Evolutionary conservation across 2,888 invertebrate genomes (phyloP).

Genomic region (Himalopsyche kuldschensis): DNA sequence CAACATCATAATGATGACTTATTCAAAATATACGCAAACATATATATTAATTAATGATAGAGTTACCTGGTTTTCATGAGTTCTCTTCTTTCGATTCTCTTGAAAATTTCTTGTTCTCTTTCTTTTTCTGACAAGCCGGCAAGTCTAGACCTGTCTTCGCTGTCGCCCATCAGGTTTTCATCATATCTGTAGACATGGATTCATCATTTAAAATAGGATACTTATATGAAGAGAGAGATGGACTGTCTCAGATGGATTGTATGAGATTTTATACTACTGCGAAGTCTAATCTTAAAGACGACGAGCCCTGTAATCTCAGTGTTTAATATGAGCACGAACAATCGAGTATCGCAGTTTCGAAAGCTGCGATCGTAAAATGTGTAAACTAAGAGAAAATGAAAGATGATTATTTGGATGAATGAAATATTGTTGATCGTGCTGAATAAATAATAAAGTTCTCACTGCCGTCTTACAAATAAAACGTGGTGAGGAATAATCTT

Average conservation of each 20-base stretch:
- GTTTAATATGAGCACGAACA: slow-evolving; percentile 13
- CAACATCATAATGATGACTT: too few relatives aligned
- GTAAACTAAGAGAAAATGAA: background rate
- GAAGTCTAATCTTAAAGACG: slow-evolving; percentile 8
- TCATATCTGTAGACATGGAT: slow-evolving; percentile 64
- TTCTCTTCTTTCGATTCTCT: slow-evolving; percentile 92
- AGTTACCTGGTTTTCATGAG: slow-evolving; percentile 81
- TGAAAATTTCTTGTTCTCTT: slow-evolving; percentile 95
- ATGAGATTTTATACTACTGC: slow-evolving; percentile 25
- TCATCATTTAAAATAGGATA: background rate
- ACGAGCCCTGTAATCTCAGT: slow-evolving; percentile 25
- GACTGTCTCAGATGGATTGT: background rate
- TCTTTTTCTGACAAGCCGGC: slow-evolving; percentile 96
- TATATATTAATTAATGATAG: background rate
- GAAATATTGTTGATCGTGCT: background rate
- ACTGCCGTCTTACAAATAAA: too few relatives aligned
- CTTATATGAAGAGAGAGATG: background rate
- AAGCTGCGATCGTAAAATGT: background rate
- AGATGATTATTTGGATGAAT: background rate
- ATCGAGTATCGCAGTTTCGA: background rate
- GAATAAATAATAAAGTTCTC: background rate
- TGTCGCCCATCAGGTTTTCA: slow-evolving; percentile 96
- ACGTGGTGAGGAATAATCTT: too few relatives aligned
- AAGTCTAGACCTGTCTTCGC: slow-evolving; percentile 86
- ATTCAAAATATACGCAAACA: too few relatives aligned